These are phyloP conservation scores for Rhizoglyphus robini DNA, from an alignment of 1,140 invertebrate species.

Conservation along the genomic window DNA sequence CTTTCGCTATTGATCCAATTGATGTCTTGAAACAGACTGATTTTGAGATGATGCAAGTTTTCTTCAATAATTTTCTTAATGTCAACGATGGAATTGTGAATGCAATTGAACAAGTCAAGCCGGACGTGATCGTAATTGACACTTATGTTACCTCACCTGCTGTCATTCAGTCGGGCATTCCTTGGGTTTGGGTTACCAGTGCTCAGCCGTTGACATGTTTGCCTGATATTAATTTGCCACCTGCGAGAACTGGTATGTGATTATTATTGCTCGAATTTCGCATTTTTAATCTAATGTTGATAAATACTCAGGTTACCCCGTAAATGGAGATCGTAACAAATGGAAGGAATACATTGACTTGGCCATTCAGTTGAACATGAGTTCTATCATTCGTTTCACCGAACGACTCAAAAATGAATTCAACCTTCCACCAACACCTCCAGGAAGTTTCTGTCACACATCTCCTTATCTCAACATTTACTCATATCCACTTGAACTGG, in stretches of 20 bases:
- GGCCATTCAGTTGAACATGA: neutral
- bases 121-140: constrained; percentile 19
- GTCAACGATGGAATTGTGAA: neutral
- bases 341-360: neutral
- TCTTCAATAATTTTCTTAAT: neutral
- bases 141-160: constrained; percentile 1
- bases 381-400: too few species aligned
- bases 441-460: neutral
- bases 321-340: constrained; percentile 3
- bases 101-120: constrained; percentile 3
- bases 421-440: too few species aligned
- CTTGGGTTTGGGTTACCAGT: neutral
- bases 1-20: neutral
- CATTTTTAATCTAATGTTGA: too few species aligned
- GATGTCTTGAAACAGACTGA: neutral
- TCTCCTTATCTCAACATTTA: constrained; percentile 20
- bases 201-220: constrained; percentile 1
- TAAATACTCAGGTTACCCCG: neutral
- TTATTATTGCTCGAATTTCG: neutral
- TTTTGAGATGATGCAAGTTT: neutral
- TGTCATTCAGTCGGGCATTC: neutral
- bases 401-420: too few species aligned
- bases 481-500: constrained; percentile 21
- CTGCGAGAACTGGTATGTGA: neutral
- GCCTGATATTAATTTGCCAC: neutral